phyloP scores from a whole-genome alignment of 2,888 invertebrate genomes.

The Brachyptera putata region DNA sequence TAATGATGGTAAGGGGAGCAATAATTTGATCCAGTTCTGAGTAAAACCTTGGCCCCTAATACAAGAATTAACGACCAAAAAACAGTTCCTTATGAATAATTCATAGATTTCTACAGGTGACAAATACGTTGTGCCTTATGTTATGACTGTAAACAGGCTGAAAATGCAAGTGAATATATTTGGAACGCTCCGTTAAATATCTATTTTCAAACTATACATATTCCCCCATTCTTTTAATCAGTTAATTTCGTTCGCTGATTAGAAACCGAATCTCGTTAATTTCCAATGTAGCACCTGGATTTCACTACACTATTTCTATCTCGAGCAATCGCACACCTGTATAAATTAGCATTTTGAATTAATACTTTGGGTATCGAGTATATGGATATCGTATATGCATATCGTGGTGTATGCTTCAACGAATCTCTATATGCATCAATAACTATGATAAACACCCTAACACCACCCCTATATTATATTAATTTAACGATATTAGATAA shows the following conservation, averaged over 20 bases:
- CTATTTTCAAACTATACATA: neutral
- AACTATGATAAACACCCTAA: slow-evolving; percentile 1
- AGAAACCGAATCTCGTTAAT: neutral
- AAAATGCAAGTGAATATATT: slow-evolving; percentile 10
- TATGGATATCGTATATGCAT: neutral
- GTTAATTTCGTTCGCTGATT: neutral
- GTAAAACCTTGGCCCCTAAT: slow-evolving; percentile 6
- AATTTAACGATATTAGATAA: slow-evolving; percentile 16
- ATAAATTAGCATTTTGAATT: slow-evolving; percentile 18
- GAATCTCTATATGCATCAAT: neutral
- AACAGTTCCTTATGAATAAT: slow-evolving; percentile 11
- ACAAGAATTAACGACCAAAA: slow-evolving; percentile 18
- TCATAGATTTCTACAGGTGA: slow-evolving; percentile 10
- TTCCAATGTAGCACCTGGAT: neutral
- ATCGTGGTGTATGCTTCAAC: neutral
- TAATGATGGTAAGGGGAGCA: neutral
- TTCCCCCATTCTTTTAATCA: neutral
- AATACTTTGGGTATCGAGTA: neutral
- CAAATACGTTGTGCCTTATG: neutral
- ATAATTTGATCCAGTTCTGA: slow-evolving; percentile 5
- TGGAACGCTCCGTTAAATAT: neutral
- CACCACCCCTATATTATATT: slow-evolving; percentile 2
- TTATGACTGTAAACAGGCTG: neutral
- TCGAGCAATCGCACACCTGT: slow-evolving; percentile 16
- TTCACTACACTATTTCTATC: neutral